Base-by-base conservation (phyloP, 2,113 vertebrate species). In the Periophthalmodon schlosseri region DNA sequence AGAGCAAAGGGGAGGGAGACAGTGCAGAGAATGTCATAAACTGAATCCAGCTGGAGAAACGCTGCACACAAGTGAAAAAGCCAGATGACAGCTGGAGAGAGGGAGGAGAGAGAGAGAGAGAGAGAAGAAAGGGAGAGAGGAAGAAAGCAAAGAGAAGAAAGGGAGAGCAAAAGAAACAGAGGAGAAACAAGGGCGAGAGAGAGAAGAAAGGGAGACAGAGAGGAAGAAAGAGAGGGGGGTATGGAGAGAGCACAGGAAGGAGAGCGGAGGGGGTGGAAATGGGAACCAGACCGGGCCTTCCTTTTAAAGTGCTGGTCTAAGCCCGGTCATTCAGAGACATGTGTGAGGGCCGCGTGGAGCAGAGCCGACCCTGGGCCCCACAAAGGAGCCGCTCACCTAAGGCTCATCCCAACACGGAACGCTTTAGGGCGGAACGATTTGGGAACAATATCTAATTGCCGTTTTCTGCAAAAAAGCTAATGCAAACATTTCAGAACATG, bases 21-120 rank as follows among this genome's bases (percentile, higher is more conserved):
- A 94, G 94, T 91, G 79, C 88, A 93, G 93, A 93, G 93, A 95
- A 96, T 95, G 92, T 93, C 94, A 95, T 95, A 96, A 96, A 96
- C 92, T 88, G 93, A 95, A 93, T 95, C 93, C 92, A 96, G 95
- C 95, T 97, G 95, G 92, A 95, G 92, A 93, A 93, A 93, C 93
- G 92, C 91, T 93, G 92, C 88, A 75, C 80, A 94, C 92, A 95
- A 95, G 92, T 94, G 93, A 92, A 95, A 94, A 95, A 95, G 93
- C 93, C 94, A 96, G 94, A 96, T 95, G 94, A 96, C 94, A 96
- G 94, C 92, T 95, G 91, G 89, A 92, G 90, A 89, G 91, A 88
- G 77, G 28, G 28, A 28, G 28, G 28, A 28, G 28, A 28, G 28
- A 28, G 28, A 28, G 28, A 28, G 28, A 28, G 39, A 44, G 39